Conservation (phyloP, 2,888 invertebrate genomes). For the Patella caerulea region DNA sequence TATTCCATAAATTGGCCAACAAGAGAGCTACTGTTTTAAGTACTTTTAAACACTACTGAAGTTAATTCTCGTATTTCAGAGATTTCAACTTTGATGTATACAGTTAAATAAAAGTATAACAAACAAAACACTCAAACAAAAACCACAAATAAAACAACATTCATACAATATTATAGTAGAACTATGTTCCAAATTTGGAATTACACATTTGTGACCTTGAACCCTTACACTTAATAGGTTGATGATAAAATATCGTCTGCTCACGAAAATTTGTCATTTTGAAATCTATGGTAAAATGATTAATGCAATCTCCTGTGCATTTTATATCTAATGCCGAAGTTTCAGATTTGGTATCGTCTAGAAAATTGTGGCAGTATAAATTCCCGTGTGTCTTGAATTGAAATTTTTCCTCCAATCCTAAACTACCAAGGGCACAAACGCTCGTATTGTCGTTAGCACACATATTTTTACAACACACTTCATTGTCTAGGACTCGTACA, state of each 20-base stretch:
- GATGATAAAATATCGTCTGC: neutral
- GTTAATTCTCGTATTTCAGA: too few relatives aligned
- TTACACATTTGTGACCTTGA: conserved; percentile 2
- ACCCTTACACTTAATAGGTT: neutral
- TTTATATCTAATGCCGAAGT: neutral
- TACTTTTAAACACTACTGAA: too few relatives aligned
- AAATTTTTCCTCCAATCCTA: neutral
- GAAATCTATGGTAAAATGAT: conserved; percentile 4
- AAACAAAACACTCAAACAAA: too few relatives aligned
- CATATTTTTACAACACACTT: neutral
- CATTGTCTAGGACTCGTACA: neutral
- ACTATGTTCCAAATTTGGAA: neutral
- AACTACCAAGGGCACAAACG: neutral
- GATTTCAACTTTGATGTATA: too few relatives aligned
- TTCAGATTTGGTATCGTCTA: neutral
- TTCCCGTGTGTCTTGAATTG: neutral
- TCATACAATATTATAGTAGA: too few relatives aligned
- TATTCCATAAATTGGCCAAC: too few relatives aligned
- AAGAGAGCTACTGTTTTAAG: too few relatives aligned
- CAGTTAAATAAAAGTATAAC: too few relatives aligned
- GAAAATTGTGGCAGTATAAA: neutral
- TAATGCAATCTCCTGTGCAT: neutral
- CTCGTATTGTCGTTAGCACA: neutral
- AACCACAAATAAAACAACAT: too few relatives aligned
- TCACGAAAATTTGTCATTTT: conserved; percentile 2